Evolutionary conservation across 2,797 vertebrate genomes (phyloP), one percentile per base, ranked within the genome.

Genomic region (Cryptoblepharus egeriae): DNA sequence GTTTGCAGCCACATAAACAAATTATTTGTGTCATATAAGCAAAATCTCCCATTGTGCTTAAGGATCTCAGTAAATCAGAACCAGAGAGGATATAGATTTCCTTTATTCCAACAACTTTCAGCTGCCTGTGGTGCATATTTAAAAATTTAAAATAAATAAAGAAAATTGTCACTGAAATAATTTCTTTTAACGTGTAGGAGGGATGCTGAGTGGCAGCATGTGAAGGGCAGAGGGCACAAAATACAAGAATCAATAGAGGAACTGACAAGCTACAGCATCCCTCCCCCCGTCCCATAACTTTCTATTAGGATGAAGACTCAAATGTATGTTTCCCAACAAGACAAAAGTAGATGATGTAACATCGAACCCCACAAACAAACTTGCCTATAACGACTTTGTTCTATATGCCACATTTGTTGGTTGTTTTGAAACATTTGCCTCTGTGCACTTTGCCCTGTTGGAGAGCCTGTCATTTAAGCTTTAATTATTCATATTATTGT

Each of bases 281-380:
- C 57, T 39, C 79, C 92, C 92, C 61, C 74, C 74, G 11, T 69
- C 75, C 92, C 92, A 84, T 90, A 87, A 93, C 92, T 88, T 92
- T 91, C 92, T 93, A 93, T 67, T 80, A 85, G 80, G 91, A 91
- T 90, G 86, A 93, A 87, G 92, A 95, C 92, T 93, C 91, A 87
- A 93, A 93, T 94, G 91, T 88, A 85, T 82, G 77, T 97, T 90
- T 88, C 96, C 92, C 96, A 97, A 97, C 97, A 98, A 97, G 97
- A 98, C 97, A 96, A 97, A 97, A 97, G 96, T 96, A 97, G 96
- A 97, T 96, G 68, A 97, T 95, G 96, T 78, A 97, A 97, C 97
- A 97, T 97, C 96, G 96, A 97, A 91, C 95, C 97, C 97, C 97
- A 96, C 96, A 95, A 96, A 88, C 90, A 96, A 97, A 97, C 95